These are phyloP conservation scores for Dicentrarchus labrax DNA, from an alignment of 2,113 vertebrate genomes.

Conservation along the genomic window DNA sequence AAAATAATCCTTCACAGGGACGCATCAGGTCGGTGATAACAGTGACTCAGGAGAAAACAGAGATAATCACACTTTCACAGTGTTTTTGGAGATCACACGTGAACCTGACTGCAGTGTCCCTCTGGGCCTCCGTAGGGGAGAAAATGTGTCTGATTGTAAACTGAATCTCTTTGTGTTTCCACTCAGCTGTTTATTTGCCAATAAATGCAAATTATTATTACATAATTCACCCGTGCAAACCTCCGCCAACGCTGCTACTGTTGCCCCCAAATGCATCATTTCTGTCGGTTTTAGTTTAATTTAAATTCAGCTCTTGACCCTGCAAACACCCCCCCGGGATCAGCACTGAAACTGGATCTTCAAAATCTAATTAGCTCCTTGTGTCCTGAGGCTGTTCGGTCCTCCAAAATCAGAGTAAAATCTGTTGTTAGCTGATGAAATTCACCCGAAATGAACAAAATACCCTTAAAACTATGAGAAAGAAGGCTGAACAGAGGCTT, in stretches of 20 bases:
- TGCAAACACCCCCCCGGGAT: slow-evolving; percentile 8
- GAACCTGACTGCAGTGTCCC: background rate
- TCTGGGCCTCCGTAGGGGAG: background rate
- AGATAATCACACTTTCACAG: too few relatives aligned
- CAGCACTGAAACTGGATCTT: slow-evolving; percentile 20
- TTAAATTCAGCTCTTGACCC: slow-evolving; percentile 16
- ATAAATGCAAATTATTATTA: background rate
- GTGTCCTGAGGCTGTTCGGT: slow-evolving; percentile 17
- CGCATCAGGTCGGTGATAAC: too few relatives aligned
- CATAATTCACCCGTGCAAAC: background rate
- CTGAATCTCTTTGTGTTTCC: too few relatives aligned
- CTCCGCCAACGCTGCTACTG: background rate
- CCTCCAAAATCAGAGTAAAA: slow-evolving; percentile 1
- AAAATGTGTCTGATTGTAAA: background rate
- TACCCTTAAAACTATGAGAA: background rate
- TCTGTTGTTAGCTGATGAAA: slow-evolving; percentile 2
- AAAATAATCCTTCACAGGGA: too few relatives aligned
- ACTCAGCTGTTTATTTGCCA: background rate
- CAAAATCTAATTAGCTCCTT: slow-evolving; percentile 35
- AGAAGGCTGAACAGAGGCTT: slow-evolving; percentile 28
- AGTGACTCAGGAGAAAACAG: too few relatives aligned
- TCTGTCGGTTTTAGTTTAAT: slow-evolving; percentile 27
- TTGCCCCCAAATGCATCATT: background rate
- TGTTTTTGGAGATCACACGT: background rate
- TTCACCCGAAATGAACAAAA: slow-evolving; percentile 19